Conservation (phyloP, 1,140 invertebrate species). For the Drosophila pallidifrons region DNA sequence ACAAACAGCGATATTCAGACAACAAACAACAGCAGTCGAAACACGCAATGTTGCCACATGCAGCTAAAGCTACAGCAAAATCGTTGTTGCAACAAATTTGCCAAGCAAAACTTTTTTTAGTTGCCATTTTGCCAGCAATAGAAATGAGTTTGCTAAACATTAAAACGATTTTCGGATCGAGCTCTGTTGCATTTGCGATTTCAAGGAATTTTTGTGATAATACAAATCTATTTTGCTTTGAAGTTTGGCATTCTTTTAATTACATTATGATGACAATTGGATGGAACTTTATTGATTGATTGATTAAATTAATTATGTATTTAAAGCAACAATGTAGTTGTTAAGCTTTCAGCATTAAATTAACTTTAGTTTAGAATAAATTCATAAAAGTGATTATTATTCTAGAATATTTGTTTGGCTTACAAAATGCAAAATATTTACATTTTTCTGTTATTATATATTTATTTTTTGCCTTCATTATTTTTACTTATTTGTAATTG, state of each 20-base stretch:
- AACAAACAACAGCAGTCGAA: slow-evolving; percentile 60
- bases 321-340: too few species aligned
- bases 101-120: slow-evolving; percentile 37
- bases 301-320: too few species aligned
- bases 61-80: neutral
- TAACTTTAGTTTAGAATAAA: too few species aligned
- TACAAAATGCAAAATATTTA: too few species aligned
- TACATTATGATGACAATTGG: neutral
- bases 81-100: slow-evolving; percentile 26
- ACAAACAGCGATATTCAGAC: slow-evolving; percentile 59
- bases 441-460: too few species aligned
- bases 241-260: neutral
- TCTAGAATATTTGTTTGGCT: too few species aligned
- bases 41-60: slow-evolving; percentile 12
- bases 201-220: neutral
- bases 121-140: slow-evolving; percentile 34
- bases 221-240: neutral
- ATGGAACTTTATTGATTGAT: too few species aligned
- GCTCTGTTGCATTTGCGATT: neutral
- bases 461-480: too few species aligned
- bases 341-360: too few species aligned
- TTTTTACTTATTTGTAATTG: too few species aligned
- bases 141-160: slow-evolving; percentile 30
- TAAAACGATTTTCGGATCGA: slow-evolving; percentile 29
- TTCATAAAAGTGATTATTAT: too few species aligned